A percentile compares a stretch with the other conserved stretches of the same genome.
phyloP scores from a whole-genome alignment of 1,140 invertebrate species.

The Nasonia vitripennis region DNA sequence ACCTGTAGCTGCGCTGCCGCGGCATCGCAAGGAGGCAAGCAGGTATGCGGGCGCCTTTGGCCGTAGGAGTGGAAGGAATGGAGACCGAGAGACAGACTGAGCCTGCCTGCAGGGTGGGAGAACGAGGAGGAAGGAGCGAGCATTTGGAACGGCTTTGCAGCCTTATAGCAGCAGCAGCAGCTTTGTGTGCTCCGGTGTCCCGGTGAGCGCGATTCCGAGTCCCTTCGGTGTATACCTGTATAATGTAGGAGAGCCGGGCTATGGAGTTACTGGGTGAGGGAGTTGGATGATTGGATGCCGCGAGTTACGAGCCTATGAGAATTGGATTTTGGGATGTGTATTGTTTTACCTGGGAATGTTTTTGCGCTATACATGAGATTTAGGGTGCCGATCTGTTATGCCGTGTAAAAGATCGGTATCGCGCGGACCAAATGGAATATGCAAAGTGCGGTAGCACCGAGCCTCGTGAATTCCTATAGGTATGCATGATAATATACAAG shows the following conservation, averaged over 20 bases:
- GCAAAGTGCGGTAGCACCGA: no score
- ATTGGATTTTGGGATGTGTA: no score
- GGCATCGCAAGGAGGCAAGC: conserved; percentile 63
- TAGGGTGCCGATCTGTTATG: no score
- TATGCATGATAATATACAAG: no score
- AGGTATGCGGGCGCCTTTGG: conserved; percentile 68
- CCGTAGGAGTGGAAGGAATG: conserved; percentile 67
- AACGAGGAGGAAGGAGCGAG: conserved; percentile 32
- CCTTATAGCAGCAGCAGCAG: not conserved
- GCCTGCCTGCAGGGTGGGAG: conserved; percentile 28
- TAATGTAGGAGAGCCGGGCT: not conserved
- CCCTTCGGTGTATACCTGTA: not conserved
- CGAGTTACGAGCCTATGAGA: not conserved
- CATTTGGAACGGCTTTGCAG: conserved; percentile 27
- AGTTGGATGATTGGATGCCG: not conserved
- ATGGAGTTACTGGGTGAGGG: not conserved
- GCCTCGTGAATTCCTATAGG: no score
- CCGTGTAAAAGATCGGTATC: no score
- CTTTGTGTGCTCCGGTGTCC: not conserved
- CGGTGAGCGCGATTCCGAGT: conserved; percentile 10
- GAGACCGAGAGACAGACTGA: conserved; percentile 44
- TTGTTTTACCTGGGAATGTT: no score
- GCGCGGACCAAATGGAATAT: no score
- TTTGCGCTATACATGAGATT: no score
- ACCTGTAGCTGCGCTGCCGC: not conserved